Evolutionary conservation across 2,888 invertebrate genomes (phyloP), one percentile per base, ranked within the genome.

Genomic region (Agriotes lineatus): DNA sequence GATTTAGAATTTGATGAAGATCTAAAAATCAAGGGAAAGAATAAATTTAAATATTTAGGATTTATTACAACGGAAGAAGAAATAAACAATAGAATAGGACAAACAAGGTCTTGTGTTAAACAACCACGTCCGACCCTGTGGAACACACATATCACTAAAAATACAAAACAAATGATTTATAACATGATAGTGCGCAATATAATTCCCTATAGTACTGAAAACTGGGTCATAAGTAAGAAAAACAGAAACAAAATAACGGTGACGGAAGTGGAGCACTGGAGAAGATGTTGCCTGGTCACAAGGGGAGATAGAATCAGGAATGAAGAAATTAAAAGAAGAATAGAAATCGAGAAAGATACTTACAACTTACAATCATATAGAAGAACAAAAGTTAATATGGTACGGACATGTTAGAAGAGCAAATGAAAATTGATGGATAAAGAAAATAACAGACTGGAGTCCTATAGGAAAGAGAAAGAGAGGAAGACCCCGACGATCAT

Each of bases 71-170:
- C 33, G 6, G 9, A 39, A 39, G 30, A 30, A 30, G 30, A 30
- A 30, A 30, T 30, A 30, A 39, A 39, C 10, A 39, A 12, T 39
- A n/a, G 9, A 39, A 3, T 39, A n/a, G 39, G n/a, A 12, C 39
- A 39, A 39, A 39, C 39, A 39, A 39, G 39, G n/a, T 9, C n/a
- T 12, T 39, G 39, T 39, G n/a, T 39, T 39, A 39, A 39, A 39
- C 39, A 39, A 39, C n/a, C n/a, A n/a, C n/a, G n/a, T n/a, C n/a
- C n/a, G n/a, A n/a, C n/a, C n/a, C n/a, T n/a, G n/a, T n/a, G 39
- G 39, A 39, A 39, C 14, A 39, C 3, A 12, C 39, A 7, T n/a
- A 39, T 30, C 9, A 39, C 39, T n/a, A n/a, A n/a, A n/a, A n/a
- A n/a, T n/a, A n/a, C n/a, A n/a, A n/a, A n/a, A n/a, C n/a, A 12